Evolutionary conservation across 2,113 vertebrate genomes (phyloP).

Genomic region (Oryzias javanicus): DNA sequence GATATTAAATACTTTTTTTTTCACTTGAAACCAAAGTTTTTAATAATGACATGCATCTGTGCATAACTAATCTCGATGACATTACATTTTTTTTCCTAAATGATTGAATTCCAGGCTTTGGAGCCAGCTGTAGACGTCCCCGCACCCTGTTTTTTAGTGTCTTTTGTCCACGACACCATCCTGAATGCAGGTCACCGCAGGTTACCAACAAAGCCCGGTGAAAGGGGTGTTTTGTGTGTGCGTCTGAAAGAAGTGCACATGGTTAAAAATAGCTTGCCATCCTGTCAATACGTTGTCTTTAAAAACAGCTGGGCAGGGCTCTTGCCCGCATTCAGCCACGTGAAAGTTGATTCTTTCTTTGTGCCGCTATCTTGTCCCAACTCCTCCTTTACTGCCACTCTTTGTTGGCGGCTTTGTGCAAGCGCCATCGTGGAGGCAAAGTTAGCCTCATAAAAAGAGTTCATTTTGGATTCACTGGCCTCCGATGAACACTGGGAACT

Average conservation of each 20-base stretch:
- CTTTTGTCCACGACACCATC: slow-evolving; percentile 75
- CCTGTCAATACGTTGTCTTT: slow-evolving; percentile 75
- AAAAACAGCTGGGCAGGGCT: slow-evolving; percentile 79
- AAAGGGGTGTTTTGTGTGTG: slow-evolving; percentile 67
- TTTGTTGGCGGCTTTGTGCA: slow-evolving; percentile 69
- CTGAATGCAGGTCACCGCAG: slow-evolving; percentile 81
- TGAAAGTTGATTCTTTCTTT: slow-evolving; percentile 81
- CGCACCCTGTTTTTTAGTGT: slow-evolving; percentile 38
- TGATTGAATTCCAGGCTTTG: not conserved
- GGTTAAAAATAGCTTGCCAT: slow-evolving; percentile 78
- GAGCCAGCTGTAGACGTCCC: slow-evolving; percentile 49
- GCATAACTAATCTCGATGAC: slow-evolving; percentile 7
- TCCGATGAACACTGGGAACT: slow-evolving; percentile 75
- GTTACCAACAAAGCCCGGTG: slow-evolving; percentile 75
- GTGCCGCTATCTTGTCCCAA: slow-evolving; percentile 74
- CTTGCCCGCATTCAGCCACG: slow-evolving; percentile 74
- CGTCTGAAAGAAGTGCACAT: slow-evolving; percentile 71
- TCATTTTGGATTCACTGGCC: slow-evolving; percentile 78
- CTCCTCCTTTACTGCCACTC: slow-evolving; percentile 73
- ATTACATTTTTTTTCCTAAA: not conserved
- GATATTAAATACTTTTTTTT: slow-evolving; percentile 37
- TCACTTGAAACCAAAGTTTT: slow-evolving; percentile 32
- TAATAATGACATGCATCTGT: slow-evolving; percentile 14
- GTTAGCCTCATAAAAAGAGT: slow-evolving; percentile 79
- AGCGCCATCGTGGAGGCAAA: slow-evolving; percentile 64